Base-by-base conservation (phyloP, 2,888 invertebrate species). In the Xanthia togata region DNA sequence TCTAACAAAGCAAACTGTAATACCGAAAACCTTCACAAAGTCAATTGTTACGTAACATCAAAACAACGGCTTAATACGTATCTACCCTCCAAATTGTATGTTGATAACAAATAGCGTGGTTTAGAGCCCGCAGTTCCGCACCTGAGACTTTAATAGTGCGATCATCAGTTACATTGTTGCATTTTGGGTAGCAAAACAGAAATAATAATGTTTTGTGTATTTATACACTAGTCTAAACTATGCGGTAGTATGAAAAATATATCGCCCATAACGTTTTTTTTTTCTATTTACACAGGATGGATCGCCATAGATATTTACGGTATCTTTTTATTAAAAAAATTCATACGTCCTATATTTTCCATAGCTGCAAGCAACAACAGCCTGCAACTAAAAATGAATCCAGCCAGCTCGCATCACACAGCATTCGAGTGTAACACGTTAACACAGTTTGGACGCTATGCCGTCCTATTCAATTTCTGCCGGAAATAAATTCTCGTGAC, bases 401-500 rank as follows among this genome's bases (percentile, higher is more conserved):
- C 72, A 75, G 44, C 80, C 60, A 72, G 84, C 63, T 73, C 67
- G 47, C 70, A 70, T 50, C 78, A 76, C 77, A 69, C 77, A 82
- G 70, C 41, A 79, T 73, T 78, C 65, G 70, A 44, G 68, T 78
- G 78, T 78, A 82, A 79, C 86, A 65, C 77, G 78, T 78, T 86
- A 87, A 86, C 88, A 85, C 80, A 81, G 79, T 86, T 88, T 81
- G 76, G 75, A 44, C 69, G 77, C 85, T 73, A 74, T 82, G 38
- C 81, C 85, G 79, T 86, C 85, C 89, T 86, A 90, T 92, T 91
- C 91, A 92, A 92, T 92, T 90, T 90, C 89, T 90, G 89, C 78
- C 85, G 85, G 87, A 89, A 89, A 92, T 92, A 92, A 92, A 93
- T 93, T 90, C 89, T 86, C 83, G 80, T 84, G 91, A 88, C 91